A percentile compares a stretch with the other conserved stretches of the same genome.
Evolutionary conservation across 2,113 vertebrate genomes (phyloP).

Genomic region (Actinemys pallida): DNA sequence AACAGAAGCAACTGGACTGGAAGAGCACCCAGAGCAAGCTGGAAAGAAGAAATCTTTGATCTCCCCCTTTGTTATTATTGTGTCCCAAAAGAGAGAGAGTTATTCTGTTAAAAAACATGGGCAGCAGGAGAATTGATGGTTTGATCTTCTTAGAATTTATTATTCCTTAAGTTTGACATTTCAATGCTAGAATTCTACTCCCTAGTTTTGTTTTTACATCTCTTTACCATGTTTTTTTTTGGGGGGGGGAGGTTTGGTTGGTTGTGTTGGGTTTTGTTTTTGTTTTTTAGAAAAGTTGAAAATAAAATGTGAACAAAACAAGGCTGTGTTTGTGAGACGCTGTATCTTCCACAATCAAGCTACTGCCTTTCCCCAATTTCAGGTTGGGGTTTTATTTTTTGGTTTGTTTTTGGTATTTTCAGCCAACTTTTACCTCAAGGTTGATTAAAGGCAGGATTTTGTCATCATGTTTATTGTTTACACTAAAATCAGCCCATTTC

Average conservation of each 20-base stretch:
- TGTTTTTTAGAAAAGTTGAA: constrained; percentile 29
- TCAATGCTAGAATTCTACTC: constrained; percentile 10
- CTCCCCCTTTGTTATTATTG: constrained; percentile 12
- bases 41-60: constrained; percentile 31
- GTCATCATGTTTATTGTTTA: constrained; percentile 24
- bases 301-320: constrained; percentile 32
- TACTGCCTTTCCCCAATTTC: neutral
- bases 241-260: neutral
- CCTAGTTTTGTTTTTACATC: neutral
- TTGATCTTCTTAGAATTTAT: constrained; percentile 16
- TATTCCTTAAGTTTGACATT: constrained; percentile 50
- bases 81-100: neutral
- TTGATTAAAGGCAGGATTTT: constrained; percentile 32
- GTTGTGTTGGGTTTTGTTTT: neutral
- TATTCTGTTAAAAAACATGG: constrained; percentile 23
- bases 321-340: constrained; percentile 15
- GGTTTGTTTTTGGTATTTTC: constrained; percentile 21
- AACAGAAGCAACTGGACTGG: constrained; percentile 36
- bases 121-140: neutral
- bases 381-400: neutral
- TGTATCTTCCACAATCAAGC: constrained; percentile 11
- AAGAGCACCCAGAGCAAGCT: neutral
- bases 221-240: neutral
- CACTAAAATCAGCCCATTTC: constrained; percentile 4
- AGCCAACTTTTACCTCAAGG: neutral